Evolutionary conservation across 2,113 vertebrate genomes (phyloP).

Genomic region (Leptocoma aspasia): DNA sequence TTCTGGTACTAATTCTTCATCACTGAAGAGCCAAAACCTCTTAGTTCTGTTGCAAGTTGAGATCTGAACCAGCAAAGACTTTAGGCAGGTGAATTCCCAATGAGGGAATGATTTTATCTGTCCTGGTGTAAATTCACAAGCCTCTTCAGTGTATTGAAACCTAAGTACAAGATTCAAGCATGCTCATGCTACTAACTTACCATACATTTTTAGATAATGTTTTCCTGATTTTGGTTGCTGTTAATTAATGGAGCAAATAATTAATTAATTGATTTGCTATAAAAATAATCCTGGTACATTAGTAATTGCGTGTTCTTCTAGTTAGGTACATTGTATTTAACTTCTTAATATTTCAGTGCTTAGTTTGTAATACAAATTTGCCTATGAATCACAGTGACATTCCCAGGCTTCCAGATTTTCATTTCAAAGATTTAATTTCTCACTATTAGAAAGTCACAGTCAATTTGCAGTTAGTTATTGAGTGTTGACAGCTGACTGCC

Average conservation of each 20-base stretch:
- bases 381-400: not conserved
- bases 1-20: not conserved
- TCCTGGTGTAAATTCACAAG: not conserved
- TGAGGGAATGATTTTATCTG: not conserved
- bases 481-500: constrained; percentile 6
- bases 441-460: not conserved
- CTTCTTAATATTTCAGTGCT: not conserved
- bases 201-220: not conserved
- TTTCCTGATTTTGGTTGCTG: not conserved
- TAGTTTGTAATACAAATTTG: not conserved
- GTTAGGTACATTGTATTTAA: not conserved
- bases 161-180: not conserved
- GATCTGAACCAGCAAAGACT: not conserved
- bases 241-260: not conserved
- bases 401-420: not conserved
- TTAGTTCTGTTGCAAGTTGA: not conserved
- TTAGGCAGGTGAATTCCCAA: not conserved
- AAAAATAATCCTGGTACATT: not conserved
- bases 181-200: not conserved
- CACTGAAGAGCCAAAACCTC: not conserved
- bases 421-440: constrained; percentile 27
- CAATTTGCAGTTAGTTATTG: constrained; percentile 5
- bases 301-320: not conserved
- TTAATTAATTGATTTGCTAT: not conserved
- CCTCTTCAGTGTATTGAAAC: not conserved